Conservation (phyloP, 2,113 vertebrate genomes). For the Psittacus erithacus region DNA sequence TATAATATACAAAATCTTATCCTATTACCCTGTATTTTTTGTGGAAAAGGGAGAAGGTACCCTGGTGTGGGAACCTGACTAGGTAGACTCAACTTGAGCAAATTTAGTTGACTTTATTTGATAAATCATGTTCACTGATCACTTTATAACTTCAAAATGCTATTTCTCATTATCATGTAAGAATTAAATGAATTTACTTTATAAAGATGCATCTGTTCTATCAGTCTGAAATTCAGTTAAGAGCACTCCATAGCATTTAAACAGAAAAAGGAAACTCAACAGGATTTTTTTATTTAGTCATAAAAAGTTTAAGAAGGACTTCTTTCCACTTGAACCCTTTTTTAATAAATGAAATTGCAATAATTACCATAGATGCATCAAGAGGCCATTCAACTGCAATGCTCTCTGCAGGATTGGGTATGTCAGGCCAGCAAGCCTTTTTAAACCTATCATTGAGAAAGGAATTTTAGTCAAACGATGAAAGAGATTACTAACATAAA, state of each 20-base stretch:
- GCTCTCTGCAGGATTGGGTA: constrained; percentile 78
- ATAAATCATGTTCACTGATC: neutral
- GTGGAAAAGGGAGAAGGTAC: neutral
- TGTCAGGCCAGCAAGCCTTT: constrained; percentile 71
- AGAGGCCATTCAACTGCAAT: constrained; percentile 60
- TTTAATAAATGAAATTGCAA: neutral
- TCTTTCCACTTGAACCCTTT: neutral
- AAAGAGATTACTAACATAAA: neutral
- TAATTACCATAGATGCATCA: constrained; percentile 63
- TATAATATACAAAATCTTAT: neutral
- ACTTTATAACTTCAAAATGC: neutral
- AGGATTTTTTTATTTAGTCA: neutral
- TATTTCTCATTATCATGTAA: neutral
- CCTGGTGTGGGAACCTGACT: neutral
- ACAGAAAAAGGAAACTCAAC: neutral
- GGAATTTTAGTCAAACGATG: neutral
- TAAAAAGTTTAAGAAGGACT: neutral
- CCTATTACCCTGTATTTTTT: neutral
- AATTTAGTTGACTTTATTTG: neutral
- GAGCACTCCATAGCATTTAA: neutral
- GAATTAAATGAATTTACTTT: neutral
- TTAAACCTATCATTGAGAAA: constrained; percentile 61
- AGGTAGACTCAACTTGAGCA: neutral
- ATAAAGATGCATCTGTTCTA: neutral
- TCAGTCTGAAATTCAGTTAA: neutral